These are phyloP conservation scores for Alligator mississippiensis DNA, from an alignment of 2,113 vertebrate species.

Conservation along the genomic window DNA sequence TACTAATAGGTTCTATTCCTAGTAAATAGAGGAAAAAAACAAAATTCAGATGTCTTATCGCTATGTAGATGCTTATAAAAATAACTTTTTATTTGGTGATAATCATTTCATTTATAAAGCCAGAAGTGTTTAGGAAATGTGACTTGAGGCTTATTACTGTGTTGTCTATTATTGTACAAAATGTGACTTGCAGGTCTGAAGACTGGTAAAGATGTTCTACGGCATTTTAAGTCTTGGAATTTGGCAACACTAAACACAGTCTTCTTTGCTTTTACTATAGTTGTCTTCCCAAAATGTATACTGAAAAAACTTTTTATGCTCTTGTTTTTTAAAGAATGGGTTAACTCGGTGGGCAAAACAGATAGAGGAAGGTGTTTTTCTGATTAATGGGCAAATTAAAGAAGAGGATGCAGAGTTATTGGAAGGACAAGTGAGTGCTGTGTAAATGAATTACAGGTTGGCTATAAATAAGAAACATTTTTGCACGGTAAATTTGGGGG, in stretches of 20 bases:
- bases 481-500: not conserved
- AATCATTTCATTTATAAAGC: not conserved
- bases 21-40: not conserved
- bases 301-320: not conserved
- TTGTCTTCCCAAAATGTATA: not conserved
- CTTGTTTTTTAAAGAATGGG: constrained; percentile 82
- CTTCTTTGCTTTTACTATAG: not conserved
- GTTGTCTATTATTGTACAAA: not conserved
- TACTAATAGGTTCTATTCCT: not conserved
- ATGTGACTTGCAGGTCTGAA: not conserved
- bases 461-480: no score
- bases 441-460: not conserved
- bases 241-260: not conserved
- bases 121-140: not conserved
- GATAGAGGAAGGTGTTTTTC: constrained; percentile 84
- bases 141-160: not conserved
- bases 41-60: not conserved
- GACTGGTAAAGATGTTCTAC: not conserved
- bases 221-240: no score
- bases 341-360: constrained; percentile 88
- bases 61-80: not conserved
- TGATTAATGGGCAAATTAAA: constrained; percentile 88
- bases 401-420: constrained; percentile 85
- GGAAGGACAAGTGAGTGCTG: constrained; percentile 83
- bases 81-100: not conserved